phyloP scores from a whole-genome alignment of 1,140 invertebrate species.

The Drosophila sturtevanti region DNA sequence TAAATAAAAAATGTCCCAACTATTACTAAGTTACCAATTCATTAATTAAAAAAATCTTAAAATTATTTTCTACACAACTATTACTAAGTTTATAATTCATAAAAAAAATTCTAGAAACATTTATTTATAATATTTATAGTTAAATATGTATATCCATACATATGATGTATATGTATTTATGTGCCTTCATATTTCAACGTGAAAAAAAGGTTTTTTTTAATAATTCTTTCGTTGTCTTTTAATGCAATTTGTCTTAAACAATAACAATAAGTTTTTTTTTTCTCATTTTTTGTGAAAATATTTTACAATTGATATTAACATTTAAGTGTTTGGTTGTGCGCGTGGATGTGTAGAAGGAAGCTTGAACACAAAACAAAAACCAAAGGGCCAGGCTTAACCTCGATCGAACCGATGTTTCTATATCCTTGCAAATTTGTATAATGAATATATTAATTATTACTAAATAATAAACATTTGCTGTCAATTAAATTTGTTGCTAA shows the following conservation, averaged over 20 bases:
- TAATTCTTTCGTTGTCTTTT: constrained; percentile 45
- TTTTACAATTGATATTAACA: constrained; percentile 47
- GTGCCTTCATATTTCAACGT: too few species aligned
- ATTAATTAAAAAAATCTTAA: too few species aligned
- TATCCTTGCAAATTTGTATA: background rate
- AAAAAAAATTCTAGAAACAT: too few species aligned
- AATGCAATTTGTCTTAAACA: constrained; percentile 46
- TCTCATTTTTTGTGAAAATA: constrained; percentile 39
- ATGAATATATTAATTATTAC: background rate
- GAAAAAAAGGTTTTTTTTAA: background rate
- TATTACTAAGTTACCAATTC: too few species aligned
- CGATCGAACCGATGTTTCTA: background rate
- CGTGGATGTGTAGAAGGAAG: constrained; percentile 4
- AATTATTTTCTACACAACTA: too few species aligned
- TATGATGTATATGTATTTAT: too few species aligned
- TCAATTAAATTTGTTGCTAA: background rate
- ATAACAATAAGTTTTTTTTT: constrained; percentile 36
- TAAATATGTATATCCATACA: too few species aligned
- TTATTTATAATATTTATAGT: too few species aligned
- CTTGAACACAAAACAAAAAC: background rate
- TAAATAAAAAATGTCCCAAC: too few species aligned
- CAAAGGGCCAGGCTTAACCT: background rate
- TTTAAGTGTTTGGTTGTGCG: constrained; percentile 24
- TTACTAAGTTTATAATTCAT: too few species aligned
- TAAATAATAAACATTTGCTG: background rate